These are phyloP conservation scores for Adelphocoris suturalis DNA, from an alignment of 2,888 invertebrate species.

Conservation along the genomic window DNA sequence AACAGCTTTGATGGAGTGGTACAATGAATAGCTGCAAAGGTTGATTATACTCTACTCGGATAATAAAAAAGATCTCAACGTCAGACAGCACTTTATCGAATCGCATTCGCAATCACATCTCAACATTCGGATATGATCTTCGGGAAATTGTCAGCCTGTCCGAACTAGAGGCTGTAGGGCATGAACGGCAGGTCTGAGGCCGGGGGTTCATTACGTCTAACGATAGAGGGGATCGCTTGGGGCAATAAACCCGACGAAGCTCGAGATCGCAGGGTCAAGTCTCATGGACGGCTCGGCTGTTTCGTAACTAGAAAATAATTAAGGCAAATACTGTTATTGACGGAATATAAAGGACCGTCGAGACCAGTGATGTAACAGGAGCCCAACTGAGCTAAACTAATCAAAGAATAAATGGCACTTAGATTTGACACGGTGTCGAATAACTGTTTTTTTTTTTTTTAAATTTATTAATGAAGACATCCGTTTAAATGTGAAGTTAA, in stretches of 20 bases:
- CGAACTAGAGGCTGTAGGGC: neutral
- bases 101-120: neutral
- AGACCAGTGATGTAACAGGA: neutral
- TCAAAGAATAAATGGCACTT: neutral
- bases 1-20: no score
- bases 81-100: neutral
- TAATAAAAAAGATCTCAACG: neutral
- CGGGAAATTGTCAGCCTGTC: neutral
- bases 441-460: neutral
- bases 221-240: neutral
- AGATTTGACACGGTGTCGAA: neutral
- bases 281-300: slow-evolving; percentile 9
- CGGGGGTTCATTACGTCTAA: neutral
- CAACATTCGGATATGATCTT: neutral
- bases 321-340: slow-evolving; percentile 36
- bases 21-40: no score
- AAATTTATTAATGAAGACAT: no score
- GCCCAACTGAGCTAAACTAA: neutral
- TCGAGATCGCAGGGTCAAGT: slow-evolving; percentile 50
- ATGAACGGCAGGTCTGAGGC: slow-evolving; percentile 2
- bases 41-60: no score
- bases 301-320: slow-evolving; percentile 28
- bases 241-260: slow-evolving; percentile 25
- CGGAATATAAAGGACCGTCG: neutral
- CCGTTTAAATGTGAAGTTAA: no score